A percentile compares a stretch with the other conserved stretches of the same genome.
Evolutionary conservation across 2,113 vertebrate species (phyloP).

Genomic region (Nesogale talazaci): DNA sequence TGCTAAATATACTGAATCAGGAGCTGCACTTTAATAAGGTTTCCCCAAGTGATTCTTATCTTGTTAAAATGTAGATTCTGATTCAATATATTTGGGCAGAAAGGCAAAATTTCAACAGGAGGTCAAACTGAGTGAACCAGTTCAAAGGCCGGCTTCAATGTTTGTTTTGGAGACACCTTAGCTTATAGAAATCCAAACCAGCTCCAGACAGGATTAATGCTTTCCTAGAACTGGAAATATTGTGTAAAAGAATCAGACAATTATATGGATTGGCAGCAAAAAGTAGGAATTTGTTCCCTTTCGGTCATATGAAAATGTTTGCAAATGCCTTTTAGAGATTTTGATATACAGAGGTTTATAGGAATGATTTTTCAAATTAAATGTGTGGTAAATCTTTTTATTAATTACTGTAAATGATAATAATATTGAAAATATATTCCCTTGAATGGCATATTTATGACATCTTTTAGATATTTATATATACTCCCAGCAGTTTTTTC

Average conservation of each 20-base stretch:
- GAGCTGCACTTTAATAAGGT: not conserved
- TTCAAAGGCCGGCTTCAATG: not conserved
- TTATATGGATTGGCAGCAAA: rapidly evolving
- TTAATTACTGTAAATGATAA: not conserved
- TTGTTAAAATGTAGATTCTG: not conserved
- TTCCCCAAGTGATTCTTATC: not conserved
- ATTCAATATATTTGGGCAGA: not conserved
- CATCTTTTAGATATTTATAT: not conserved
- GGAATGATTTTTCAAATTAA: slow-evolving; percentile 10
- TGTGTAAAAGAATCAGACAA: slow-evolving; percentile 5
- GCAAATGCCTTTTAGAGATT: not conserved
- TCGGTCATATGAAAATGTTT: slow-evolving; percentile 13
- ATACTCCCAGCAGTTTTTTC: not conserved
- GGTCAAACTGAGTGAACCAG: not conserved
- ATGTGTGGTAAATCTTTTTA: not conserved
- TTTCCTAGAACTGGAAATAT: not conserved
- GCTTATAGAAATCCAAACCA: not conserved
- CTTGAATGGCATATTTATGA: not conserved
- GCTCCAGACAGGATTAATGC: not conserved
- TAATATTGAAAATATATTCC: not conserved
- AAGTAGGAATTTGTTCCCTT: not conserved
- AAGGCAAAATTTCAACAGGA: not conserved
- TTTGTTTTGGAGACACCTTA: not conserved
- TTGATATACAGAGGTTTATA: not conserved
- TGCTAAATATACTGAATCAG: not conserved